Evolutionary conservation across 53 echinoderm and acorn worm genomes (phyloP).

Genomic region (Temnopleurus reevesii): DNA sequence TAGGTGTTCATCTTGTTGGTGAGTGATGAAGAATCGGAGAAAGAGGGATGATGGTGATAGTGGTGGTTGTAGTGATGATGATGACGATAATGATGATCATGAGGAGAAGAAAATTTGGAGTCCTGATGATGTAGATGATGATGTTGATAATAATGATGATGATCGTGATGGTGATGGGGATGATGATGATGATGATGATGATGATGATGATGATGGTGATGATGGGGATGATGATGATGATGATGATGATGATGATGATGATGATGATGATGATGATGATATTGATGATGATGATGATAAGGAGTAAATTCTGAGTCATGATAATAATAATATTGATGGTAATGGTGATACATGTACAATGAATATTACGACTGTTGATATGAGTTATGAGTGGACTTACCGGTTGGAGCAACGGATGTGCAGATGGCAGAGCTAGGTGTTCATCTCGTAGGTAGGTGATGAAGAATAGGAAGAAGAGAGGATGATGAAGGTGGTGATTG

Average conservation of each 20-base stretch:
- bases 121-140: background rate
- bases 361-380: constrained; percentile 72
- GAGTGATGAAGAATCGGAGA: background rate
- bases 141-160: background rate
- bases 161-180: background rate
- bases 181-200: background rate
- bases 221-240: background rate
- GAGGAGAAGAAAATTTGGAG: background rate
- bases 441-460: constrained; percentile 77
- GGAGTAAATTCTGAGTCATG: background rate
- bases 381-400: constrained; percentile 78
- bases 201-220: background rate
- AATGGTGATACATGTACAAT: too few relatives aligned
- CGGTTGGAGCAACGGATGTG: constrained; percentile 50
- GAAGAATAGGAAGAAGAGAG: background rate
- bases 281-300: background rate
- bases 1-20: constrained; percentile 91
- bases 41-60: background rate
- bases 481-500: background rate
- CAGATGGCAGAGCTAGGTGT: constrained; percentile 79
- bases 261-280: background rate
- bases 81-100: background rate
- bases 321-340: background rate
- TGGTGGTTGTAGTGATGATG: background rate
- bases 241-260: background rate